Conservation (phyloP, 2,113 vertebrate genomes). For the Uropsilus gracilis region DNA sequence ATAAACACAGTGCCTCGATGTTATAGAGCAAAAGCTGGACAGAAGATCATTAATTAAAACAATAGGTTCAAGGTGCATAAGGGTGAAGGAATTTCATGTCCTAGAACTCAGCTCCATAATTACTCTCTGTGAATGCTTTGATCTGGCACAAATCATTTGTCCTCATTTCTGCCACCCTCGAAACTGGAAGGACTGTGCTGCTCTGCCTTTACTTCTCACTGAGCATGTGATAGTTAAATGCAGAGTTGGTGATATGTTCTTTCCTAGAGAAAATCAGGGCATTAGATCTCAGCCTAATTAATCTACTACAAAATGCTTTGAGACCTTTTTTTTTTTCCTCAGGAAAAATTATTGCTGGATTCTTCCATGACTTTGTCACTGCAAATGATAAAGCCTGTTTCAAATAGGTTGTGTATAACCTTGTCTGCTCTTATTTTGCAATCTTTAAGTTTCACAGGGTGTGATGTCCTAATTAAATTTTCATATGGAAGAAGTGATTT, state of each 20-base stretch:
- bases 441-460: background rate
- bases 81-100: background rate
- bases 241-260: background rate
- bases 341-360: background rate
- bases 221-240: background rate
- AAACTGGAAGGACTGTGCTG: background rate
- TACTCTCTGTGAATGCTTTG: background rate
- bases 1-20: background rate
- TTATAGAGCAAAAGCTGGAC: background rate
- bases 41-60: background rate
- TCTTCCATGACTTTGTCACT: background rate
- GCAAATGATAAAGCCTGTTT: background rate
- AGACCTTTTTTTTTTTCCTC: background rate
- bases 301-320: background rate
- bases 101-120: background rate
- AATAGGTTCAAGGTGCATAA: background rate
- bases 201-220: background rate
- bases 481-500: background rate
- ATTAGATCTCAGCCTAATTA: background rate
- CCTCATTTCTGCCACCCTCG: background rate
- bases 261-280: constrained; percentile 11
- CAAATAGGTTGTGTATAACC: background rate
- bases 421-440: background rate
- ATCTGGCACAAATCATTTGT: background rate
- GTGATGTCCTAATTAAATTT: background rate